Conservation (phyloP, 2,888 invertebrate genomes). For the Pheosia gnoma region DNA sequence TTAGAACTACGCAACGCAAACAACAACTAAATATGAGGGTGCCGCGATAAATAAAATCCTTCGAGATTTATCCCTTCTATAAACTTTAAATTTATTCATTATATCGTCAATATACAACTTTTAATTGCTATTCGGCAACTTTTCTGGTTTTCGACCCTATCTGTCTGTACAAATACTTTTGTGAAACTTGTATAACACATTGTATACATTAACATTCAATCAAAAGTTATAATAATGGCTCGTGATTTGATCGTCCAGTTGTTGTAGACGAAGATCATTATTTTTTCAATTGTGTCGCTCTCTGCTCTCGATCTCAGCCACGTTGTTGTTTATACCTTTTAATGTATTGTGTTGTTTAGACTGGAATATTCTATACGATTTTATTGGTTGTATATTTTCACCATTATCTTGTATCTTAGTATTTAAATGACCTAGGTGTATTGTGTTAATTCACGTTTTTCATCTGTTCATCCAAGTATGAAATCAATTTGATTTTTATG, state of each 20-base stretch:
- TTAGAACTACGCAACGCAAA: no score
- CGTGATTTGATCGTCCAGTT: not conserved
- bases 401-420: not conserved
- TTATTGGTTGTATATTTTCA: constrained; percentile 9
- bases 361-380: constrained; percentile 10
- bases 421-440: not conserved
- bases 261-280: not conserved
- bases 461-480: no score
- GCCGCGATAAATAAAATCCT: no score
- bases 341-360: constrained; percentile 14
- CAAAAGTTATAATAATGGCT: not conserved
- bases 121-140: constrained; percentile 41
- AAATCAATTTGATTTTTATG: no score
- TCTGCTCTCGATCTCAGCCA: constrained; percentile 12
- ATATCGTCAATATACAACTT: constrained; percentile 13
- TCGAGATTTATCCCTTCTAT: no score
- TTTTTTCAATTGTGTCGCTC: not conserved
- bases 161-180: no score
- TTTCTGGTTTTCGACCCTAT: constrained; percentile 11
- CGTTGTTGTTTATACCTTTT: constrained; percentile 4
- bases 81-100: constrained; percentile 14
- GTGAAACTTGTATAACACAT: not conserved
- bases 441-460: not conserved
- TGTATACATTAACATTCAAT: constrained; percentile 1
- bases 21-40: no score